These are phyloP conservation scores for Doryteuthis pealeii DNA, from an alignment of 1,140 invertebrate genomes.

Conservation along the genomic window DNA sequence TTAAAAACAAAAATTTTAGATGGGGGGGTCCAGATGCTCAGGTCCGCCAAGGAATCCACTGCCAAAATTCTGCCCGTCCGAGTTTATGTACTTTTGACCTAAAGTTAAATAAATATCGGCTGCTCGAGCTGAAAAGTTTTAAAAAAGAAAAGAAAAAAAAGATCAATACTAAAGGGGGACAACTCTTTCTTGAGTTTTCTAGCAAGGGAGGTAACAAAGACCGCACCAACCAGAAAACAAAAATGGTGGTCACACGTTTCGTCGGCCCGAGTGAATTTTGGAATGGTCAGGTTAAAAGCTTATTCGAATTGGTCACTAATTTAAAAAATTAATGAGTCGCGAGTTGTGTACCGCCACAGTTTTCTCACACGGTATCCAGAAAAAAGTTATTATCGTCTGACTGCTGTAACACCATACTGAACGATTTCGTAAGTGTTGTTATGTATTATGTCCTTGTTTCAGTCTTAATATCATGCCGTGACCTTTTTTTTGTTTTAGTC, in stretches of 20 bases:
- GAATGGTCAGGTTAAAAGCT: constrained; percentile 31
- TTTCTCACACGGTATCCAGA: constrained; percentile 39
- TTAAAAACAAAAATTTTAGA: too few relatives aligned
- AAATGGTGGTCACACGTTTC: background rate
- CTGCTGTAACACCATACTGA: constrained; percentile 39
- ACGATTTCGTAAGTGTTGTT: constrained; percentile 25
- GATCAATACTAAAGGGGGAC: too few relatives aligned
- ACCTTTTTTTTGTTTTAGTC: too few relatives aligned
- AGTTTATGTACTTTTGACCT: too few relatives aligned
- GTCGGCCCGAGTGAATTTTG: background rate
- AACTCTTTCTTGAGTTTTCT: background rate
- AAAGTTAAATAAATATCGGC: too few relatives aligned
- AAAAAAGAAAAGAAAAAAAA: too few relatives aligned
- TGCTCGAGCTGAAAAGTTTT: too few relatives aligned
- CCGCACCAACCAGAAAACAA: background rate
- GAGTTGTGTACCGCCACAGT: constrained; percentile 37
- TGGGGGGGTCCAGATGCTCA: too few relatives aligned
- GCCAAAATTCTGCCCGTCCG: too few relatives aligned
- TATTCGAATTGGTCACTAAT: constrained; percentile 41
- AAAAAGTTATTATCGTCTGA: constrained; percentile 42
- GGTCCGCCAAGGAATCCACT: too few relatives aligned
- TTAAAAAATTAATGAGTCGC: constrained; percentile 44
- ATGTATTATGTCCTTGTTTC: background rate
- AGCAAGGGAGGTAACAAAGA: background rate
- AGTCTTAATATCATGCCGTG: too few relatives aligned